Evolutionary conservation across 2,113 vertebrate species (phyloP).

Genomic region (Ceyx melanurus): DNA sequence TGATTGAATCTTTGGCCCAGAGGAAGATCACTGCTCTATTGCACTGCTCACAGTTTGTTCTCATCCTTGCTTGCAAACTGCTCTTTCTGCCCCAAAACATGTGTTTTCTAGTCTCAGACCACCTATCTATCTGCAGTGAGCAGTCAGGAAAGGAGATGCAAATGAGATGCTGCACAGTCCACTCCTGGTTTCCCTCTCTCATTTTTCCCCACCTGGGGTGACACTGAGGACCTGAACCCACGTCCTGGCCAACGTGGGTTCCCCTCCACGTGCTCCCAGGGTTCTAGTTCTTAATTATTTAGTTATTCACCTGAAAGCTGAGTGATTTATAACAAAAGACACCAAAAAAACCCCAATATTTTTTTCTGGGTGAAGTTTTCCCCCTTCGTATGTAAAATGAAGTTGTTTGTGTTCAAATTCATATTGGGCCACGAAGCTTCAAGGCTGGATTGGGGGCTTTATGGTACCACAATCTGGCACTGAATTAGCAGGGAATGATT

Average conservation of each 20-base stretch:
- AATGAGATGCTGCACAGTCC: accelerated
- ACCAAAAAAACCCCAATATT: background rate
- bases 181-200: background rate
- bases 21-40: background rate
- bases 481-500: conserved; percentile 10
- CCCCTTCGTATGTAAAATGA: accelerated
- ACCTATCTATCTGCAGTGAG: background rate
- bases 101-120: background rate
- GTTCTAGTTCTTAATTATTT: background rate
- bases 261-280: accelerated
- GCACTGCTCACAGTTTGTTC: background rate
- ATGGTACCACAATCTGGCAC: background rate
- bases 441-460: background rate
- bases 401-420: background rate
- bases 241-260: accelerated
- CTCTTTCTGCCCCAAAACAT: background rate
- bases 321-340: background rate
- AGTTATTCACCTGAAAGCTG: background rate
- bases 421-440: background rate
- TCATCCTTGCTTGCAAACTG: background rate
- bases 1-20: background rate
- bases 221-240: accelerated
- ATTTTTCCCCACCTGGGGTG: accelerated
- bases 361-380: background rate
- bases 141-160: background rate